Conservation (phyloP, 2,888 invertebrate species). For the Thyatira batis region DNA sequence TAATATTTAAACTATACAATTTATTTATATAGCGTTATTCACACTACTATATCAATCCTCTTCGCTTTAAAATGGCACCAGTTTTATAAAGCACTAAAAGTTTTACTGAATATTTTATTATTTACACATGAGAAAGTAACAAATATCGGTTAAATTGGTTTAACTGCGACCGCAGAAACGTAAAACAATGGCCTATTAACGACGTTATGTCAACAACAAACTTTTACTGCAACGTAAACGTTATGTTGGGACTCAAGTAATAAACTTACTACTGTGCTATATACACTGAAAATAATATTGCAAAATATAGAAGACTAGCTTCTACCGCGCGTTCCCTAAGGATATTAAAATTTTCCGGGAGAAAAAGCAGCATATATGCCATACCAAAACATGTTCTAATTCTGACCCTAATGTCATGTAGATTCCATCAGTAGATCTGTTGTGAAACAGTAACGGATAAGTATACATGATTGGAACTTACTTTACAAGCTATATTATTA, state of each 20-base stretch:
- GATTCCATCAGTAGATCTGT: no score
- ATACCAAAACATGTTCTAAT: no score
- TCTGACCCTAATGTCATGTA: no score
- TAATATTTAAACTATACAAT: no score
- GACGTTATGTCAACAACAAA: conserved; percentile 46
- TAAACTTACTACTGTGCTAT: not conserved
- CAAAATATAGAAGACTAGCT: not conserved
- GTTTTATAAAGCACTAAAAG: not conserved
- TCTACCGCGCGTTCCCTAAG: no score
- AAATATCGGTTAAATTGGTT: conserved; percentile 20
- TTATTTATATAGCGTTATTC: no score
- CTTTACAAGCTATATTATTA: no score
- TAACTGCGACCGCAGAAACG: conserved; percentile 16
- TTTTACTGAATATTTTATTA: not conserved
- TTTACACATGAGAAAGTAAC: conserved; percentile 9
- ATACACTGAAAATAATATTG: not conserved
- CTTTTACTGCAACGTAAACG: conserved; percentile 38
- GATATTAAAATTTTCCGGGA: no score
- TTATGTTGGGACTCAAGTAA: conserved; percentile 14
- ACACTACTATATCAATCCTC: no score
- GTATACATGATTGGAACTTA: no score
- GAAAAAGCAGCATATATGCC: no score
- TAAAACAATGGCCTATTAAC: conserved; percentile 37
- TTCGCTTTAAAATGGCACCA: not conserved
- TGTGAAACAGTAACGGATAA: no score